A percentile compares a stretch with the other conserved stretches of the same genome.
Evolutionary conservation across 30 jellyfish, hydroid and myxozoan species (phyloP).

Genomic region (Hydra vulgaris): DNA sequence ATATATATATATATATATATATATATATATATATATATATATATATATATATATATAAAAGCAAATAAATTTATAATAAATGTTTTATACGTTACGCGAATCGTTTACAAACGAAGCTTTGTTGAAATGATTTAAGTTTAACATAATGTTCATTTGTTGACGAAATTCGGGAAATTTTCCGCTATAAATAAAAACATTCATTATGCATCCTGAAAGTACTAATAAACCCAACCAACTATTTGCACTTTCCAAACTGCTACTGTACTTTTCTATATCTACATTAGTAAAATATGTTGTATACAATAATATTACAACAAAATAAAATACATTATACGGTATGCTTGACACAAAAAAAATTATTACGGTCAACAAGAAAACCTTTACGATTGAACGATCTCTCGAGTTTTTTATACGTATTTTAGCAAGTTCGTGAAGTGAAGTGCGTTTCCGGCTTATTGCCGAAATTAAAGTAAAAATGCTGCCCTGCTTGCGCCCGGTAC

Average conservation of each 20-base stretch:
- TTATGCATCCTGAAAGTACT: neutral
- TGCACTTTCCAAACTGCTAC: neutral
- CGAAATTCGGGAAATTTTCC: slow-evolving; percentile 3
- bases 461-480: neutral
- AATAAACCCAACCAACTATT: slow-evolving; percentile 4
- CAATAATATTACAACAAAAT: neutral
- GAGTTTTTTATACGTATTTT: neutral
- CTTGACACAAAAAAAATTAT: neutral
- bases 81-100: too few species aligned
- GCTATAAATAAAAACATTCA: neutral
- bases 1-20: too few species aligned
- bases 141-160: neutral
- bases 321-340: neutral
- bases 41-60: too few species aligned
- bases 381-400: neutral
- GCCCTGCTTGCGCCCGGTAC: neutral
- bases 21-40: too few species aligned
- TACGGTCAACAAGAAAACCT: neutral
- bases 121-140: neutral
- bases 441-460: neutral
- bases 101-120: too few species aligned
- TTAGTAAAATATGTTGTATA: neutral
- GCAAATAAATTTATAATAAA: too few species aligned
- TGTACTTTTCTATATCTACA: neutral
- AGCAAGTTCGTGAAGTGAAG: neutral